Base-by-base conservation (phyloP, 2,113 vertebrate species). In the Cnemophilus loriae region DNA sequence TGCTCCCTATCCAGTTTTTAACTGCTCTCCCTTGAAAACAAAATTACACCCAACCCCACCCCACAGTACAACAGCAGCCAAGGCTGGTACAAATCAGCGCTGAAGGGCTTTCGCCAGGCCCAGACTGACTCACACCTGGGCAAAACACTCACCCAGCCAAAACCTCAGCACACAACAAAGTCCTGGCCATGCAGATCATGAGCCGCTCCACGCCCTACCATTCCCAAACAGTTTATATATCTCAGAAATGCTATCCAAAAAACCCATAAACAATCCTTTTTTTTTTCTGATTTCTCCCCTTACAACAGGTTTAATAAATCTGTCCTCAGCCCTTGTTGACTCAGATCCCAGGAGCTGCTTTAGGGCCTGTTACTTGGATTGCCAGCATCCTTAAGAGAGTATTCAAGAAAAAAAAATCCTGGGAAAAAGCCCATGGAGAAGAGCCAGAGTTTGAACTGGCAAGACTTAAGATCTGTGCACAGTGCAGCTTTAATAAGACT, bases 371-470 rank as follows among this genome's bases (percentile, higher is more conserved):
- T 68, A 76, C 76, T 85, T 87, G 74, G 82, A 97, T 55, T 4
- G 7, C 46, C 64, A 83, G 19, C 6, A 1, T 19, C 50, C 30
- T 83, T 81, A 88, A 74, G 50, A 84, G 13, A 82, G 69, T 60
- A 94, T 50, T 75, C 46, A 57, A 70, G 26, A 76, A 85, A 80
- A 74, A 81, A 55, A 53, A 68, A 84, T 46, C 57, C 80, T 93
- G 87, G 63, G 84, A 91, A 93, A 93, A 95, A 81, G 63, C 46
- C 81, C 79, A 41, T 86, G 90, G 91, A 86, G 61, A 81, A 81
- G 42, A 93, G 91, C 95, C 94, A 97, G 79, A 96, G 76, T 70
- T 81, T 76, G 69, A 95, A 91, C 82, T 88, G 93, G 92, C 85
- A 96, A 89, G 85, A 90, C 60, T 90, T 77, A 74, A 86, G 90